Evolutionary conservation across 1,140 invertebrate genomes (phyloP).

Genomic region (Lucilia cuprina): DNA sequence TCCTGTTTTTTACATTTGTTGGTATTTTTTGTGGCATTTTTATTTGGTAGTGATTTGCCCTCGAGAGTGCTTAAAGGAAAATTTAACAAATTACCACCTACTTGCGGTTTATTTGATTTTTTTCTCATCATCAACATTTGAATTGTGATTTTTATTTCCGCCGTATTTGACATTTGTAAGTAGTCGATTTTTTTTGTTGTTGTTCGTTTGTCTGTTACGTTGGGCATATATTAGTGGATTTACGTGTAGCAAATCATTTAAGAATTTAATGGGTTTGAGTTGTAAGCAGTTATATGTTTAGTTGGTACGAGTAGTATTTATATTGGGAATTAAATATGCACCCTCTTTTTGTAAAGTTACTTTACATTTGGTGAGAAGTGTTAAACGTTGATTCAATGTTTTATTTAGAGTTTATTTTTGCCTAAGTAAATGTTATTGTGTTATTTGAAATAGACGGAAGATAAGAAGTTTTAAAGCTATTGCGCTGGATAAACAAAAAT

Average conservation of each 20-base stretch:
- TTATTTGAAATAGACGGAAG: neutral
- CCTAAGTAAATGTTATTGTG: neutral
- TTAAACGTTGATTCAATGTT: neutral
- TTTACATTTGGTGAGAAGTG: neutral
- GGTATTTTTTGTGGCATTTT: neutral
- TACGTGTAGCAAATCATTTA: slow-evolving; percentile 32
- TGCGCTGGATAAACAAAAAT: no score
- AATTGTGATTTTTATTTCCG: slow-evolving; percentile 27
- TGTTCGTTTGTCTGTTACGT: neutral
- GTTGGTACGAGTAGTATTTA: neutral
- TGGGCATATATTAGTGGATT: slow-evolving; percentile 30
- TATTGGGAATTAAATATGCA: slow-evolving; percentile 29
- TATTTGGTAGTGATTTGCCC: slow-evolving; percentile 32
- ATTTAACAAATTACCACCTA: slow-evolving; percentile 37
- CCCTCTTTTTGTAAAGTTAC: neutral
- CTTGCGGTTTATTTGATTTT: slow-evolving; percentile 20
- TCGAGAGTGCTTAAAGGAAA: slow-evolving; percentile 26
- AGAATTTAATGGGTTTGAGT: slow-evolving; percentile 4
- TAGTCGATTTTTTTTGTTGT: neutral
- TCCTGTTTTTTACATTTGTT: neutral
- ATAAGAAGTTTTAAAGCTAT: no score
- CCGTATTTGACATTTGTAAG: slow-evolving; percentile 27
- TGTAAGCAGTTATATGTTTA: neutral
- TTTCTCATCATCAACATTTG: neutral
- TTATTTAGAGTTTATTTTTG: neutral